phyloP scores from a whole-genome alignment of 2,113 vertebrate species.

The Pachypanchax playfairii region DNA sequence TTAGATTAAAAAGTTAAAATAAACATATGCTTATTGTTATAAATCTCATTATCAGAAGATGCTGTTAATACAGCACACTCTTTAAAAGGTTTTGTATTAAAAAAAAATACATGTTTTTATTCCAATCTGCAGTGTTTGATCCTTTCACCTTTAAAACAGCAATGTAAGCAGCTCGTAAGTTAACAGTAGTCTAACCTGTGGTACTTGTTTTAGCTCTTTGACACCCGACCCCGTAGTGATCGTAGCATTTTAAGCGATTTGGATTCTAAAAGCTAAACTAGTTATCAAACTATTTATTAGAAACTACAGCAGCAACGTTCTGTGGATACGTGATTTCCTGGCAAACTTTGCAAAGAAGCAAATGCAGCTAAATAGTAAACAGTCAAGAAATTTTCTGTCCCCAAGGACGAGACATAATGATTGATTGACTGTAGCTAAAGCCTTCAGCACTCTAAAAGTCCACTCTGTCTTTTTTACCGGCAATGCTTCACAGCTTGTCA shows the following conservation, averaged over 20 bases:
- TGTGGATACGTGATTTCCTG: slow-evolving; percentile 33
- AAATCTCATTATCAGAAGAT: neutral
- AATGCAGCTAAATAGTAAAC: slow-evolving; percentile 34
- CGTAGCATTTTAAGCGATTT: slow-evolving; percentile 4
- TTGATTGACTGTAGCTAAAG: slow-evolving; percentile 61
- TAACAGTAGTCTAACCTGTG: slow-evolving; percentile 37
- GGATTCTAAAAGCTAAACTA: slow-evolving; percentile 19
- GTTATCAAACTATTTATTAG: slow-evolving; percentile 22
- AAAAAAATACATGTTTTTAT: slow-evolving; percentile 55
- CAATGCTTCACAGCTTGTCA: slow-evolving; percentile 38
- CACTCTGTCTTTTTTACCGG: slow-evolving; percentile 62
- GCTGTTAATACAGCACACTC: neutral
- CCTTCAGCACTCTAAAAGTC: slow-evolving; percentile 57
- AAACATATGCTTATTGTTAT: neutral
- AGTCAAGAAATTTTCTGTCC: slow-evolving; percentile 40
- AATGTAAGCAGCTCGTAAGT: slow-evolving; percentile 73
- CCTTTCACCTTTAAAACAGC: slow-evolving; percentile 59
- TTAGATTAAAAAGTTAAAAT: neutral
- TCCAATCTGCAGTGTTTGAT: slow-evolving; percentile 71
- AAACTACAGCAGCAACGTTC: slow-evolving; percentile 9
- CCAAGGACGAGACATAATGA: slow-evolving; percentile 61
- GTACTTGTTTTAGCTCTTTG: slow-evolving; percentile 59
- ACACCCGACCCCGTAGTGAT: slow-evolving; percentile 41
- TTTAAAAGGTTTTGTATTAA: slow-evolving; percentile 8
- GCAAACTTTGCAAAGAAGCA: slow-evolving; percentile 54